Conservation (phyloP, 2,888 invertebrate genomes). For the Macrophya alboannulata region DNA sequence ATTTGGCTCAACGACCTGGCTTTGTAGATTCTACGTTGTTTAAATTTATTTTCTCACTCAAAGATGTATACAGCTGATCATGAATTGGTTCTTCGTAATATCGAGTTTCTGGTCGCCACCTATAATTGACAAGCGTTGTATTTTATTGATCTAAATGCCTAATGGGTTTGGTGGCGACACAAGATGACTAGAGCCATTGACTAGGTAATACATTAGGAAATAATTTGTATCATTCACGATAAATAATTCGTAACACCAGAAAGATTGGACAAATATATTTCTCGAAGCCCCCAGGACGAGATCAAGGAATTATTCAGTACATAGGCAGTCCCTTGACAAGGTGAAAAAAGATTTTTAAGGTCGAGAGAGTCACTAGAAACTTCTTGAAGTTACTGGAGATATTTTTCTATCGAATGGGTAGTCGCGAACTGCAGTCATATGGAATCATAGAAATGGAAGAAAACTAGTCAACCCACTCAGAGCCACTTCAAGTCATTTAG, state of each 20-base stretch:
- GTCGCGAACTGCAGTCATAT: no score
- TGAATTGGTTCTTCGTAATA: neutral
- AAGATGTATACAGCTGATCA: neutral
- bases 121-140: slow-evolving; percentile 5
- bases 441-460: neutral
- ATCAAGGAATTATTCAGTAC: neutral
- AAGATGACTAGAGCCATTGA: neutral
- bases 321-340: neutral
- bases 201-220: neutral
- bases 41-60: neutral
- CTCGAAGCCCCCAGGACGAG: neutral
- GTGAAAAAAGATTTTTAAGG: neutral
- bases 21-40: neutral
- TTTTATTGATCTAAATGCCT: slow-evolving; percentile 7
- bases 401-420: no score
- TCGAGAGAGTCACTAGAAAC: neutral
- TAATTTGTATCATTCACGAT: neutral
- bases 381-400: neutral
- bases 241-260: neutral
- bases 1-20: neutral
- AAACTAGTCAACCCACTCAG: neutral
- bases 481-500: neutral
- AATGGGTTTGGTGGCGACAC: slow-evolving; percentile 15
- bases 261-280: neutral
- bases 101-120: neutral